Percentiles rank a stretch among this genome's conserved stretches.
Evolutionary conservation across 2,797 vertebrate species (phyloP).

Genomic region (Molossus alvarezi): DNA sequence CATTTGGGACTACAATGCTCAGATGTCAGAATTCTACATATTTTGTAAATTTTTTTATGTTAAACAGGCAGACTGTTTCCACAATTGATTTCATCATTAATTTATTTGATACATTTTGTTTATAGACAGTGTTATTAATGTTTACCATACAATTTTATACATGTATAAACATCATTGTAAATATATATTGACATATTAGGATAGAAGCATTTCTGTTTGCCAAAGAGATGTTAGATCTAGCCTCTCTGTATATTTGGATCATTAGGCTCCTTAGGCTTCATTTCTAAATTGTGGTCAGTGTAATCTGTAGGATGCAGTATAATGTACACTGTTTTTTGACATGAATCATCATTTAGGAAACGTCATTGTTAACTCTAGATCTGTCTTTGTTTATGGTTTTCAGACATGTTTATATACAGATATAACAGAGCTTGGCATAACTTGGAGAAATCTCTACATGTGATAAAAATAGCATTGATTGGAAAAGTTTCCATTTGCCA

Average conservation of each 20-base stretch:
- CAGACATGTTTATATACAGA: neutral
- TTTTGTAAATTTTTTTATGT: neutral
- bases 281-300: neutral
- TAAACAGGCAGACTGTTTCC: neutral
- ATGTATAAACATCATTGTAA: neutral
- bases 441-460: neutral
- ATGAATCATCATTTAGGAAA: neutral
- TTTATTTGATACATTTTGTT: slow-evolving; percentile 13
- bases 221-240: neutral
- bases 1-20: neutral
- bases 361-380: neutral
- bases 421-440: neutral
- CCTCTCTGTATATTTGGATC: neutral
- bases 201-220: neutral
- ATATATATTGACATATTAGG: neutral
- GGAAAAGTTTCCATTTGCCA: neutral
- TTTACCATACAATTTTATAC: neutral
- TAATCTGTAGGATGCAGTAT: neutral
- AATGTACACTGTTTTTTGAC: neutral
- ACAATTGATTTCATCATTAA: neutral
- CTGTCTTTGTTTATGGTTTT: neutral
- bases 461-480: neutral
- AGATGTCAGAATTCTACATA: neutral
- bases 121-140: neutral
- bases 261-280: neutral